Evolutionary conservation across 1,140 invertebrate genomes (phyloP), one percentile per base, ranked within the genome.

Genomic region (Plectus sambesii): DNA sequence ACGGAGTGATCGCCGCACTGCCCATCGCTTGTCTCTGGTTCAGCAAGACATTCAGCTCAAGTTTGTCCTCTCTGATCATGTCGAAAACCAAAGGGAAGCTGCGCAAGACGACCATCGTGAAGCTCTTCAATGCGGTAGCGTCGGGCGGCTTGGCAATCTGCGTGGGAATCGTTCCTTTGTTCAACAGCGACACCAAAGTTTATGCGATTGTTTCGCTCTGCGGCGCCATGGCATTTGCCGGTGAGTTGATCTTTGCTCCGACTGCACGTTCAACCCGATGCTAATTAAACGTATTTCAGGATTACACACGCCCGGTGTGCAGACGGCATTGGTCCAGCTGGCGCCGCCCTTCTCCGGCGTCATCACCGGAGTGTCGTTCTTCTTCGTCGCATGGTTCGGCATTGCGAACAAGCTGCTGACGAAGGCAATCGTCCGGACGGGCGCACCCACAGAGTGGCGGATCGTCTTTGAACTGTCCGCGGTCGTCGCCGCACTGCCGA

Each of bases 351-450:
- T 61, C 42, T 66, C 63, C 12, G 63, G 63, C 19, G 55, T 66
- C 17, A 57, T 66, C 20, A 66, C 63, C 2, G 63, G 63, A 35
- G 51, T 58, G 30, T n/a, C 51, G 5, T 60, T 55, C 25, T 29
- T 44, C 22, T 47, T 38, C 12, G 63, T 66, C n/a, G 65, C 63
- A n/a, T 68, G 64, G 64, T 66, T 67, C 42, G 43, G 45, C 3
- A 66, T 66, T 29, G 52, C 45, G 8, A 66, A 66, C 46, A 66
- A 66, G 46, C 59, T 66, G 37, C 45, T 69, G 5, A 66, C 63
- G 9, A 66, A 66, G 44, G 57, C 61, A 49, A 66, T 66, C 23
- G 63, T 66, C 17, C 59, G 66, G 47, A 38, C 62, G 29, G 63
- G 63, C 9, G 49, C 55, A 2, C 48, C 58, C 9, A 27, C 56